Evolutionary conservation across 2,797 vertebrate genomes (phyloP), one percentile per base, ranked within the genome.

Genomic region (Lutjanus campechanus): DNA sequence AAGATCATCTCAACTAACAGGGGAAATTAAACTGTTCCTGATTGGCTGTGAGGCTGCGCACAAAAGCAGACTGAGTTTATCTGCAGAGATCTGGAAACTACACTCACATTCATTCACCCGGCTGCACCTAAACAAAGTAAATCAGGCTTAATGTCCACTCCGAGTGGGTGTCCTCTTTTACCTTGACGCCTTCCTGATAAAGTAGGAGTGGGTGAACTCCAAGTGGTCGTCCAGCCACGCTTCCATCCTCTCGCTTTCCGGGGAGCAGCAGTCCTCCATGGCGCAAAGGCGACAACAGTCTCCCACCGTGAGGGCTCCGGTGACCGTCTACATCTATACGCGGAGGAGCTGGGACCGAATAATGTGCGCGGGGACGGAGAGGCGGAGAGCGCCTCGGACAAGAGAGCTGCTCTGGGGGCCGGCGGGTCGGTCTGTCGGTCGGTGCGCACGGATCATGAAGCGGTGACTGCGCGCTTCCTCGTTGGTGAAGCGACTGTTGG

Each of bases 151-250:
- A 17, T 15, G 65, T 46, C 47, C 67, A 15, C 40, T 16, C 44
- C 40, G n/a, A 41, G 46, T 36, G 41, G 13, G 5, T 58, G 16
- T 1, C 20, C 68, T 0, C 50, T 11, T 95, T 96, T 96, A 99
- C 98, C 98, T 97, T 47, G 96, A 96, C 11, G 97, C 97, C 94
- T 98, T 99, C 82, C 96, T 92, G 53, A 97, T 93, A 87, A 99
- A 99, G 96, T 99, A 99, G 49, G 97, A 97, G 93, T 90, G 96
- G 59, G 96, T 88, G 58, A 99, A 98, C 88, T 98, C 97, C 89
- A 92, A 29, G 95, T 99, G 96, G 76, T 99, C 98, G 86, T 99
- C 98, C 94, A 99, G 96, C 97, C 97, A 99, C 85, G 97, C 97
- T 96, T 99, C 98, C 90, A 97, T 95, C 89, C 94, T 92, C 73